phyloP scores from a whole-genome alignment of 64 coral and sea anemone genomes.

The Dendronephthya gigantea region DNA sequence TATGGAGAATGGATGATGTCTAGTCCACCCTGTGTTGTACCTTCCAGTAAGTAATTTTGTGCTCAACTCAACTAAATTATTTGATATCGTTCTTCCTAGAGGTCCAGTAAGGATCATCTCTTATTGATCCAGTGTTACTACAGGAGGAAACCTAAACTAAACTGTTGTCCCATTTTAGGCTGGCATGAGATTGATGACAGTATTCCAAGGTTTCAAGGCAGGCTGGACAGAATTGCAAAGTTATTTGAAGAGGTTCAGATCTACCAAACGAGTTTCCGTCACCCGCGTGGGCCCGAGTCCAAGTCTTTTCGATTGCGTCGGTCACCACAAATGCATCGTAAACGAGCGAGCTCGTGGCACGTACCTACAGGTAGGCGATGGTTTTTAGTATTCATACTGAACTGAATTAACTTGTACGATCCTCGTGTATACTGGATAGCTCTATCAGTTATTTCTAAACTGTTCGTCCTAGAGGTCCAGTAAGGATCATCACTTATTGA shows the following conservation, averaged over 20 bases:
- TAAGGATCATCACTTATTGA: too few relatives aligned
- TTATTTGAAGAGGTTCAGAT: conserved; percentile 37
- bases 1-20: conserved; percentile 82
- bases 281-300: neutral
- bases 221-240: conserved; percentile 58
- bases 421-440: too few relatives aligned
- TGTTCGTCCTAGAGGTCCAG: too few relatives aligned
- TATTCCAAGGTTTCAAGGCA: conserved; percentile 84
- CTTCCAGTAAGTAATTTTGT: conserved; percentile 64
- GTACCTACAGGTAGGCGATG: neutral
- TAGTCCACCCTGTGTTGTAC: conserved; percentile 67
- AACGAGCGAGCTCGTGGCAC: neutral
- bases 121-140: too few relatives aligned
- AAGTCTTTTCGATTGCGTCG: neutral
- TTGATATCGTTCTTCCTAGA: neutral
- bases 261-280: neutral
- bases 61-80: neutral
- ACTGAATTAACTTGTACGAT: too few relatives aligned
- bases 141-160: too few relatives aligned
- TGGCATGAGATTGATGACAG: conserved; percentile 93
- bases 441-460: too few relatives aligned
- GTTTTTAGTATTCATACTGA: neutral
- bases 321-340: neutral
- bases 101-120: too few relatives aligned
- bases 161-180: conserved; percentile 9